A percentile compares a stretch with the other conserved stretches of the same genome.
phyloP scores from a whole-genome alignment of 2,113 vertebrate genomes.

The Rhynchopsitta pachyrhyncha region DNA sequence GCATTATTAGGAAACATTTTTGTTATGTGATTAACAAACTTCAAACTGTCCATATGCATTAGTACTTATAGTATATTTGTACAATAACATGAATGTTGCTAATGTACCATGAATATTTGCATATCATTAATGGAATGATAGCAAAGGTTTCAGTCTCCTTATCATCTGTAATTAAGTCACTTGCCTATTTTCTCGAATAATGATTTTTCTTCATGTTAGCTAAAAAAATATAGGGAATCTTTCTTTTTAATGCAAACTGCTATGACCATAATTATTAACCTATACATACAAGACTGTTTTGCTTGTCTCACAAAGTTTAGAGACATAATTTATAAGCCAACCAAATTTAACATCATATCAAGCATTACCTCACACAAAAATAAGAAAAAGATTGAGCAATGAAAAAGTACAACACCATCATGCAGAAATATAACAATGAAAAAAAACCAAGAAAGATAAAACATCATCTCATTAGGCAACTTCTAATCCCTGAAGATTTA shows the following conservation, averaged over 20 bases:
- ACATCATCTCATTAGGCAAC: neutral
- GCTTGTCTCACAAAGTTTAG: neutral
- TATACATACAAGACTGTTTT: accelerated
- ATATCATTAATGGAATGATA: neutral
- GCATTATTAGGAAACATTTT: neutral
- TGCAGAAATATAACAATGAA: neutral
- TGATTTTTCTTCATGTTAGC: neutral
- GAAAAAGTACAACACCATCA: accelerated
- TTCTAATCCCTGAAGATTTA: neutral
- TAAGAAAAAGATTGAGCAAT: neutral
- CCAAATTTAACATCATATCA: neutral
- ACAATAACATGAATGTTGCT: neutral
- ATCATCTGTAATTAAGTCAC: neutral
- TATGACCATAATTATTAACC: neutral
- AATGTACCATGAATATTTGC: neutral
- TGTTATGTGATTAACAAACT: neutral
- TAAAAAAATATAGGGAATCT: neutral
- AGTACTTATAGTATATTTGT: neutral
- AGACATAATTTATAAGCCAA: neutral
- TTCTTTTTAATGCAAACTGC: neutral
- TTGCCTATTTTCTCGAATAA: neutral
- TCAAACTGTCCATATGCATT: neutral
- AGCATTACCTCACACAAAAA: neutral
- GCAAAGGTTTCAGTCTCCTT: neutral
- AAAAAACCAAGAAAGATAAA: neutral